Base-by-base conservation (phyloP, 2,888 invertebrate genomes). In the Agrotis puta region DNA sequence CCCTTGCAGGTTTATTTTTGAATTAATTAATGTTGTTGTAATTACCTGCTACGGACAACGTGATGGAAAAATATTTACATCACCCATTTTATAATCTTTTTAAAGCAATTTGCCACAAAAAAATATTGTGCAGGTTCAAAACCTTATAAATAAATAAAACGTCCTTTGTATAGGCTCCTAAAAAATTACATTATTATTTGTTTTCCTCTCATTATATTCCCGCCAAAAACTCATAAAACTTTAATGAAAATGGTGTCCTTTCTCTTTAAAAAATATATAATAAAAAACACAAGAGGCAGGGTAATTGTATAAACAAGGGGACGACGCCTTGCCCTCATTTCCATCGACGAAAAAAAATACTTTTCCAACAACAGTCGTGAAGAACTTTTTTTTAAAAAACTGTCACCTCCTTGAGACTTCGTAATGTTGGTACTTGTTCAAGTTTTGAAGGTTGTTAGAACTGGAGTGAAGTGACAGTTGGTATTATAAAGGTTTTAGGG, bases 221-320 rank as follows among this genome's bases (percentile, higher is more conserved):
- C 22, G 48, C 43, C 14, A 0, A 20, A 43, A 66, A 66, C 48
- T 67, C 16, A 63, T 22, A 18, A 47, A 33, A 45, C 3, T 5
- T 24, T 6, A 61, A 39, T 64, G 9, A 50, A 75, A 65, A 65
- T 69, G 27, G 18, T 7, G 45, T 43, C 14, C 2, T 54, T 59
- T 43, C 51, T 43, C 16, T 68, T 50, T 24, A 39, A 61, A 57
- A 67, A n/a, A 54, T 0, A 64, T 62, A 43, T 57, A 11, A 13
- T 56, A 53, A 47, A 43, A 53, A 50, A 51, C 20, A 2, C 51
- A 70, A 61, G 47, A 43, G 58, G 22, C 51, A 53, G n/a, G 27
- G 54, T 63, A 66, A 79, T 56, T 62, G 53, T 51, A 53, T 81
- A 76, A 81, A 70, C 66, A 76, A 70, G 63, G 64, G 62, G 58